Evolutionary conservation across 2,113 vertebrate genomes (phyloP).

Genomic region (Mandrillus leucophaeus): DNA sequence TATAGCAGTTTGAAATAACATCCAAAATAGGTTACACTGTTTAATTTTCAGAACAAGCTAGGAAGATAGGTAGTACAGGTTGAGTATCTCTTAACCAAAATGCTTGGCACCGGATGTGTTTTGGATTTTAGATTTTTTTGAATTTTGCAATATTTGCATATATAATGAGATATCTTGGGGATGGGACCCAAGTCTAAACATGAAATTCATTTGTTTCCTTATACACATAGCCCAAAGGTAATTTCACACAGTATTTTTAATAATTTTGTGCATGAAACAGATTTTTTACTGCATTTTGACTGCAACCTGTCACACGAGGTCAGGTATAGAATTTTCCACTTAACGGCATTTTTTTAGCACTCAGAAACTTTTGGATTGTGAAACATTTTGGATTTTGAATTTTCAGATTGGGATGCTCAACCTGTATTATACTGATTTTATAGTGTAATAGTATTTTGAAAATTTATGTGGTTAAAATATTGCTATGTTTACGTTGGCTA

Average conservation of each 20-base stretch:
- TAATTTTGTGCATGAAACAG: not conserved
- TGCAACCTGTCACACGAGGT: not conserved
- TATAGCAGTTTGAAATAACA: not conserved
- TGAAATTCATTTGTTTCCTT: not conserved
- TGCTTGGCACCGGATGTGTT: not conserved
- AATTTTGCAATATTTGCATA: not conserved
- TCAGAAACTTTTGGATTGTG: not conserved
- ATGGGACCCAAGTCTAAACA: not conserved
- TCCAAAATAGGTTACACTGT: not conserved
- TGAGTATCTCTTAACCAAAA: not conserved
- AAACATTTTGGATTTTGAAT: not conserved
- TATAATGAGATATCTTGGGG: not conserved
- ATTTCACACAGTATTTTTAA: not conserved
- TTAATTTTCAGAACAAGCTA: not conserved
- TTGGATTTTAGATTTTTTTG: not conserved
- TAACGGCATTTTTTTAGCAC: not conserved
- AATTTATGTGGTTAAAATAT: constrained; percentile 18
- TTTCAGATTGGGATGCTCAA: not conserved
- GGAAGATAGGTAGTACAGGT: not conserved
- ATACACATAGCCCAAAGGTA: not conserved
- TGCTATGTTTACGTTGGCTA: constrained; percentile 10
- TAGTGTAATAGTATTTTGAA: not conserved
- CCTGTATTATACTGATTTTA: not conserved
- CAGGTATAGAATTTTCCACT: not conserved
- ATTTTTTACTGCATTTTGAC: not conserved